Percentiles rank a stretch among this genome's conserved stretches.
Evolutionary conservation across 2,113 vertebrate species (phyloP).

Genomic region (Phylloscopus trochilus): DNA sequence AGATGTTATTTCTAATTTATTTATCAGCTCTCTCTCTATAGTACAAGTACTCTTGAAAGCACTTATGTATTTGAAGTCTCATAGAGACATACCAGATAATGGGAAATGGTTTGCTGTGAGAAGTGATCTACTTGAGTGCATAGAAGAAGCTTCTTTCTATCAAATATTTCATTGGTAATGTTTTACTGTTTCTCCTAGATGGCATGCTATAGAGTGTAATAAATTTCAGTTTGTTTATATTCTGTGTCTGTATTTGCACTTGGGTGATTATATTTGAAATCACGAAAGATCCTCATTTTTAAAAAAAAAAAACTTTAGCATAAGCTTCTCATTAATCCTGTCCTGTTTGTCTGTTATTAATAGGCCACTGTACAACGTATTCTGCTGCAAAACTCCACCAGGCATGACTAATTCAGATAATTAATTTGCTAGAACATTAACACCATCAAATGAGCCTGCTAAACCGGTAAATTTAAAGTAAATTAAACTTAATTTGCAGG

Average conservation of each 20-base stretch:
- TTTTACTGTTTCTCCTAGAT: slow-evolving; percentile 80
- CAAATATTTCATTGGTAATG: slow-evolving; percentile 69
- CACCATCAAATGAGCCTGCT: slow-evolving; percentile 93
- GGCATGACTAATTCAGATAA: slow-evolving; percentile 98
- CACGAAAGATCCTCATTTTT: slow-evolving; percentile 66
- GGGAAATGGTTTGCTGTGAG: slow-evolving; percentile 61
- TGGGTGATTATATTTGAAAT: slow-evolving; percentile 80
- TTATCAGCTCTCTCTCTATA: slow-evolving; percentile 16
- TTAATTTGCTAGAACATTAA: slow-evolving; percentile 99
- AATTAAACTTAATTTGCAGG: slow-evolving; percentile 93
- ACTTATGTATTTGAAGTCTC: slow-evolving; percentile 36
- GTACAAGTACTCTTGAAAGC: slow-evolving; percentile 47
- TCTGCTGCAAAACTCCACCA: slow-evolving; percentile 91
- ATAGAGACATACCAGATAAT: slow-evolving; percentile 32
- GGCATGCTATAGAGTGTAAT: slow-evolving; percentile 69
- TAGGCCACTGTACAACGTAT: slow-evolving; percentile 84
- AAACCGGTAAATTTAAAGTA: slow-evolving; percentile 95
- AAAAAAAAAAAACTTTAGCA: slow-evolving; percentile 61
- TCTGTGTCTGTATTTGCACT: slow-evolving; percentile 77
- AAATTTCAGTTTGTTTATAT: slow-evolving; percentile 82
- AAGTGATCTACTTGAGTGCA: slow-evolving; percentile 45
- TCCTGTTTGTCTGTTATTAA: slow-evolving; percentile 96
- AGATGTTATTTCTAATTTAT: slow-evolving; percentile 64
- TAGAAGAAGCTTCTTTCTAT: slow-evolving; percentile 58
- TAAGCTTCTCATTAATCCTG: slow-evolving; percentile 89